Evolutionary conservation across 2,113 vertebrate species (phyloP), one percentile per base, ranked within the genome.

Genomic region (Cyprinodon brontotheroides): DNA sequence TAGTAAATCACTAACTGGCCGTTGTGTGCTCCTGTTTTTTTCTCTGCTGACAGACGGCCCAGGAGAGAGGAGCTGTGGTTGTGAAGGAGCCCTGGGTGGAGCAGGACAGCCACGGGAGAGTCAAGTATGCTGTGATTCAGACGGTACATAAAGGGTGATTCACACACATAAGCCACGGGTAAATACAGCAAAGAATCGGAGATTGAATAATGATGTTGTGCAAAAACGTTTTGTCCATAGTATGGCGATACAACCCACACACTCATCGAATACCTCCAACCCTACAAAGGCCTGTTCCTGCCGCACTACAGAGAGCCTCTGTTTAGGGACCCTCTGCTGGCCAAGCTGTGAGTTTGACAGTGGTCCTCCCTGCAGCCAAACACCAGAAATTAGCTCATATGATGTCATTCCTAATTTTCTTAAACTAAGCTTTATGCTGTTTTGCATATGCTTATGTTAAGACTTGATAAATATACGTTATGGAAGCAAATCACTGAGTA

Each of bases 211-310:
- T 53, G 39, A 38, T 61, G 40, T 57, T 68, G 66, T 73, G 50
- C 45, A 61, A 29, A 62, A 29, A 63, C 79, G 50, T 53, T 76
- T 74, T 71, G 67, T 78, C 53, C 61, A 40, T 89, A 96, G 95
- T 96, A 96, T 50, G 95, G 95, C 72, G 95, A 96, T 67, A 95
- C 95, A 14, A 95, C 94, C 50, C 95, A 96, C 83, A 96, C 95
- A 0, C 80, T 96, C 10, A 82, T 96, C 20, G 95, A 96, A 83
- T 94, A 94, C 87, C 85, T 95, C 41, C 78, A 83, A 53, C 92
- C 93, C 59, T 96, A 95, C 88, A 93, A 91, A 80, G 95, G 95
- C 60, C 78, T 92, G 50, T 96, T 95, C 87, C 91, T 96, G 65
- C 94, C 95, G 0, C 90, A 92, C 77, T 95, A 94, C 89, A 92